Conservation (phyloP, 2,797 vertebrate genomes). For the Pogoniulus pusillus region DNA sequence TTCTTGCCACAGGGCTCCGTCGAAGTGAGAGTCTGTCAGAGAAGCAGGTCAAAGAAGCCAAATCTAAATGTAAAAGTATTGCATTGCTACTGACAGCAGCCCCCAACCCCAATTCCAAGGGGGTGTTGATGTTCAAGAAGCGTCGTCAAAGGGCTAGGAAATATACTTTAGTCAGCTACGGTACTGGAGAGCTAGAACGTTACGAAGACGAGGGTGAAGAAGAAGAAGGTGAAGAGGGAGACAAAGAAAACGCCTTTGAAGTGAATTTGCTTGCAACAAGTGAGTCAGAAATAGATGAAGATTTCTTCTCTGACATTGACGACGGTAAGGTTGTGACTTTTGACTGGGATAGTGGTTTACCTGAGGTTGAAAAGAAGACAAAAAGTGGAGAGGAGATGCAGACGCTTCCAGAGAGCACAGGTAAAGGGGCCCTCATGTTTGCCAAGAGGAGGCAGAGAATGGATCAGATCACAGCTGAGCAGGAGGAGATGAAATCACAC, state of each 20-base stretch:
- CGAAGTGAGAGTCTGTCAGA: slow-evolving; percentile 95
- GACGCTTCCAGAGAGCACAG: slow-evolving; percentile 89
- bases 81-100: slow-evolving; percentile 92
- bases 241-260: slow-evolving; percentile 81
- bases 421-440: slow-evolving; percentile 97
- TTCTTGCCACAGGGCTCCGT: slow-evolving; percentile 84
- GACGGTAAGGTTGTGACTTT: slow-evolving; percentile 82
- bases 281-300: slow-evolving; percentile 86
- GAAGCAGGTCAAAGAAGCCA: slow-evolving; percentile 97
- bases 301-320: slow-evolving; percentile 82
- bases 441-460: slow-evolving; percentile 90
- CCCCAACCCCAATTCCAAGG: slow-evolving; percentile 94
- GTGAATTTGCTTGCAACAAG: slow-evolving; percentile 83
- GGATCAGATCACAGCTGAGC: slow-evolving; percentile 93
- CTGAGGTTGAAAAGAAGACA: slow-evolving; percentile 86
- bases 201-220: slow-evolving; percentile 80
- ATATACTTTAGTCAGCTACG: slow-evolving; percentile 98
- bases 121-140: slow-evolving; percentile 99
- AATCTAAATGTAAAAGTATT: slow-evolving; percentile 99
- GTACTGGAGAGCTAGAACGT: slow-evolving; percentile 89
- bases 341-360: slow-evolving; percentile 89
- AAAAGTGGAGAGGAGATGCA: slow-evolving; percentile 86
- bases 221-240: slow-evolving; percentile 76
- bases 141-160: slow-evolving; percentile 93
- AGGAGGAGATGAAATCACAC: slow-evolving; percentile 85